phyloP scores from a whole-genome alignment of 2,113 vertebrate genomes.

The Athene noctua region DNA sequence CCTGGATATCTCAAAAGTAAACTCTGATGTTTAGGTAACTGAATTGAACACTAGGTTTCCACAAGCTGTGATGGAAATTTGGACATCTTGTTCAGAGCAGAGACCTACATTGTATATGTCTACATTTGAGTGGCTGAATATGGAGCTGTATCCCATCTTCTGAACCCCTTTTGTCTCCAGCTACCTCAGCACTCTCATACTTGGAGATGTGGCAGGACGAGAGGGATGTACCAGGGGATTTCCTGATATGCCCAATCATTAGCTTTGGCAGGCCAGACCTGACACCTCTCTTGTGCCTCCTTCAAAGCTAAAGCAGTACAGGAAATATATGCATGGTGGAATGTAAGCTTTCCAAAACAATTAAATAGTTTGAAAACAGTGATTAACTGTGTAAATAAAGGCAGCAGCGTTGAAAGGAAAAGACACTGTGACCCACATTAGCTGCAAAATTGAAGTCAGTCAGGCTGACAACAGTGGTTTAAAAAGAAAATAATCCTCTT shows the following conservation, averaged over 20 bases:
- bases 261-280: neutral
- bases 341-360: constrained; percentile 1
- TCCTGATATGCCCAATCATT: neutral
- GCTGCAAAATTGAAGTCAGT: constrained; percentile 14
- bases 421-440: constrained; percentile 6
- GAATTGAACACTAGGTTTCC: neutral
- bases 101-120: neutral
- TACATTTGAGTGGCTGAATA: neutral
- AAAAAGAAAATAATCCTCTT: neutral
- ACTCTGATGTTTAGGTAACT: neutral
- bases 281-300: neutral
- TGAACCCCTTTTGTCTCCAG: neutral
- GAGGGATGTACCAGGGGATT: neutral
- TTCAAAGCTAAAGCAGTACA: neutral
- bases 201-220: neutral
- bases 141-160: neutral
- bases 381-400: constrained; percentile 36
- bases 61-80: neutral
- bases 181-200: neutral
- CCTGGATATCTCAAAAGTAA: neutral
- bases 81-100: neutral
- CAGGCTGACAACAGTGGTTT: neutral
- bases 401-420: neutral
- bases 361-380: neutral
- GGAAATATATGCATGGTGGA: neutral